phyloP scores from a whole-genome alignment of 2,888 invertebrate species.

The Cantharis lateralis region DNA sequence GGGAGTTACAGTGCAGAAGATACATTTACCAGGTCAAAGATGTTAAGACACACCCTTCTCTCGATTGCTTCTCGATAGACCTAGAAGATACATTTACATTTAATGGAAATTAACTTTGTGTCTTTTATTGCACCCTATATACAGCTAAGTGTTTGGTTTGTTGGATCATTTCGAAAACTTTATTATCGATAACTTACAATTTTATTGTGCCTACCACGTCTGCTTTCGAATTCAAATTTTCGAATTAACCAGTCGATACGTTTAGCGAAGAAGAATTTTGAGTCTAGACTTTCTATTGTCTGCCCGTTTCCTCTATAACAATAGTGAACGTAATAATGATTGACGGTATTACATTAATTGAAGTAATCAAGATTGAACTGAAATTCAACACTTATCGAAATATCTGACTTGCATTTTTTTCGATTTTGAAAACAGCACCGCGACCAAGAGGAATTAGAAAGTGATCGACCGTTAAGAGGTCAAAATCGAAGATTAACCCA shows the following conservation, averaged over 20 bases:
- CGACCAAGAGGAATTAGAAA: neutral
- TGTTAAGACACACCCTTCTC: constrained; percentile 16
- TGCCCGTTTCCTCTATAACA: neutral
- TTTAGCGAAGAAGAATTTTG: neutral
- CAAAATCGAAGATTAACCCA: neutral
- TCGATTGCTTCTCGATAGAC: constrained; percentile 21
- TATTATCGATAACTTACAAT: neutral
- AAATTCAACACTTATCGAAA: neutral
- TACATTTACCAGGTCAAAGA: constrained; percentile 18
- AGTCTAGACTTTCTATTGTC: neutral
- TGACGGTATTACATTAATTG: neutral
- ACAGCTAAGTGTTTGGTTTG: neutral
- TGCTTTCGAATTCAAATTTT: neutral
- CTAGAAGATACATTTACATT: constrained; percentile 18
- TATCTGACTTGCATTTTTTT: neutral
- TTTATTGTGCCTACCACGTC: neutral
- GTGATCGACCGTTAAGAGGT: neutral
- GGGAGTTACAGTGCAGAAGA: constrained; percentile 2
- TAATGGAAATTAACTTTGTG: constrained; percentile 18
- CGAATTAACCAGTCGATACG: neutral
- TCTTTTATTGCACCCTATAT: neutral
- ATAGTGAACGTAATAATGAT: neutral
- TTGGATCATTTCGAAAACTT: neutral
- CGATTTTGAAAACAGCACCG: neutral
- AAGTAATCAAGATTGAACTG: neutral